phyloP scores from a whole-genome alignment of 2,888 invertebrate genomes.

The Lithophane leautieri region DNA sequence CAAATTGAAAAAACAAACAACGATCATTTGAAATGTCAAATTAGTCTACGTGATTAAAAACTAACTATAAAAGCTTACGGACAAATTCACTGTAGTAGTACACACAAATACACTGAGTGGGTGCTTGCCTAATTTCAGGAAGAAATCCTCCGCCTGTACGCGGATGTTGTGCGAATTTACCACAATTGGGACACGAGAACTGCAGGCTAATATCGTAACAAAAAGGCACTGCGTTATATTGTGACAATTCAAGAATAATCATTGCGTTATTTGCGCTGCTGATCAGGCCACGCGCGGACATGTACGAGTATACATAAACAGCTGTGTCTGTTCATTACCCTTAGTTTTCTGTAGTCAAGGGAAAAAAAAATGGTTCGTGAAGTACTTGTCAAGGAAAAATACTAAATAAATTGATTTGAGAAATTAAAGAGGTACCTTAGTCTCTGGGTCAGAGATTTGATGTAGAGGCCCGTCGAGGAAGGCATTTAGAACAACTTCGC shows the following conservation, averaged over 20 bases:
- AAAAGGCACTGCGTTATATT: background rate
- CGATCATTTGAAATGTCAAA: too few relatives aligned
- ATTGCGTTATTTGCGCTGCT: background rate
- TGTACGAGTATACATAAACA: background rate
- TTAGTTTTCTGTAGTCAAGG: background rate
- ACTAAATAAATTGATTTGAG: background rate
- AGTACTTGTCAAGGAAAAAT: background rate
- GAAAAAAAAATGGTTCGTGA: background rate
- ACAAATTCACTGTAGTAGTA: background rate
- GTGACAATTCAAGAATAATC: background rate
- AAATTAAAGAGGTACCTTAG: slow-evolving; percentile 75
- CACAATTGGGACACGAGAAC: background rate
- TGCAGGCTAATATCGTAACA: background rate
- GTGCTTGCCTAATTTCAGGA: background rate
- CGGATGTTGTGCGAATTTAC: background rate
- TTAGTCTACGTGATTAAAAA: too few relatives aligned
- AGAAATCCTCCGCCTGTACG: too few relatives aligned
- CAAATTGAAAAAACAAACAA: too few relatives aligned
- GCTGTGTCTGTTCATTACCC: background rate
- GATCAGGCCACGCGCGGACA: background rate
- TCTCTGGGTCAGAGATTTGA: slow-evolving; percentile 85
- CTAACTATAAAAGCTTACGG: too few relatives aligned
- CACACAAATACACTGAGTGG: background rate
- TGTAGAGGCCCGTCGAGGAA: slow-evolving; percentile 85
- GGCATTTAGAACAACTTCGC: slow-evolving; percentile 76